Percentiles rank a stretch among this genome's conserved stretches.
Evolutionary conservation across 2,113 vertebrate species (phyloP).

Genomic region (Numenius arquata): DNA sequence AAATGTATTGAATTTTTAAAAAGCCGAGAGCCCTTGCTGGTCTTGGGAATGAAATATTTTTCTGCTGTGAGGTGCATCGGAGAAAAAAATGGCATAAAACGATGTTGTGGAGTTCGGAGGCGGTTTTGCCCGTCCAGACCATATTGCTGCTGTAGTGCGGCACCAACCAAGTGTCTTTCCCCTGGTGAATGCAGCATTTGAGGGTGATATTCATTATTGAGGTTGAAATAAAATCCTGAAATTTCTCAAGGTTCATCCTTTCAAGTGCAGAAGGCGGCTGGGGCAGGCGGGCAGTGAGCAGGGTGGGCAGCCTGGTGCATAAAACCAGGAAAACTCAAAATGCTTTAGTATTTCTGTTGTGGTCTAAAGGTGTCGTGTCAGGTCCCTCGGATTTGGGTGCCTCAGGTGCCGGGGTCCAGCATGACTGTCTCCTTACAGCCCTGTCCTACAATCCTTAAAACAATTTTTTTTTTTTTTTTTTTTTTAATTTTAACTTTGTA

Average conservation of each 20-base stretch:
- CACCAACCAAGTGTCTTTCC: neutral
- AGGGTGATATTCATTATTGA: neutral
- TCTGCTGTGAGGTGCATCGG: neutral
- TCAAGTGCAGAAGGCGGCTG: neutral
- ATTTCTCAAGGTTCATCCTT: neutral
- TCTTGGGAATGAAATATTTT: neutral
- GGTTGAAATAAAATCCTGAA: neutral
- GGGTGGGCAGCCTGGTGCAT: fast-evolving
- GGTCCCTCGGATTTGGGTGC: fast-evolving
- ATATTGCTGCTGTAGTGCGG: neutral
- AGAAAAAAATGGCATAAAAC: neutral
- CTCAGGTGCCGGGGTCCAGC: fast-evolving
- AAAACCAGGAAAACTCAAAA: neutral
- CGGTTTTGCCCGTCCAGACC: fast-evolving
- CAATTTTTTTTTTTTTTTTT: neutral
- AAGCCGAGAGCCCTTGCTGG: neutral
- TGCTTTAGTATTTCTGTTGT: neutral
- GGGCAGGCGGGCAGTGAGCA: neutral
- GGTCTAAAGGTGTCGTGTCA: neutral
- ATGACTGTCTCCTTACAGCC: neutral
- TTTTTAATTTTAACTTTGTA: neutral
- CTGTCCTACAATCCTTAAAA: neutral
- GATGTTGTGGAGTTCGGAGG: neutral
- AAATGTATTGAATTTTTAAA: neutral
- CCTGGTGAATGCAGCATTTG: neutral